Evolutionary conservation across 2,888 invertebrate species (phyloP).

Genomic region (Odontomyia ornata): DNA sequence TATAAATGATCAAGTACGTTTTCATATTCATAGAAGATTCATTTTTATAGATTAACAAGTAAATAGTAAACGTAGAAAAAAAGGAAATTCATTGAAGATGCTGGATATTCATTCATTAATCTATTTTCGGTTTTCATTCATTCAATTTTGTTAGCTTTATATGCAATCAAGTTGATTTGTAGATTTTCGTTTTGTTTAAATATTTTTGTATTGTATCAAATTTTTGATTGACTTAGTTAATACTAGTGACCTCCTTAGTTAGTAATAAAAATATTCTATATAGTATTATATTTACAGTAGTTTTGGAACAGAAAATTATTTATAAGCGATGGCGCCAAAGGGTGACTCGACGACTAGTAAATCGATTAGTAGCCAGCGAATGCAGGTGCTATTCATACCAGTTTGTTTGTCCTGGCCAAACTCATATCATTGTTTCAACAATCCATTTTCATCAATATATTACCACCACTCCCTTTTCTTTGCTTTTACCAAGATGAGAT

Average conservation of each 20-base stretch:
- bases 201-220: no score
- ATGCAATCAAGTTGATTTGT: background rate
- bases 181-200: no score
- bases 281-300: no score
- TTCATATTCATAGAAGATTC: background rate
- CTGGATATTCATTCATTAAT: conserved; percentile 15
- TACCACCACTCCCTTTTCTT: no score
- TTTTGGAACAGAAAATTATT: no score
- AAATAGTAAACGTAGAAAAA: no score
- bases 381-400: background rate
- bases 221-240: no score
- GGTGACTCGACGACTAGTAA: background rate
- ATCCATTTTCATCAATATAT: no score
- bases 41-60: background rate
- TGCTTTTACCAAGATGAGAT: no score
- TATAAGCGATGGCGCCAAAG: background rate
- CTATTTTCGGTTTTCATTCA: background rate
- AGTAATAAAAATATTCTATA: no score
- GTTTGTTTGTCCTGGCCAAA: background rate
- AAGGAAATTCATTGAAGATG: conserved; percentile 29
- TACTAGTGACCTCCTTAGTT: no score
- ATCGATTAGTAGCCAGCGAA: background rate
- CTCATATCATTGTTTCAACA: no score
- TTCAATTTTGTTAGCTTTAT: background rate
- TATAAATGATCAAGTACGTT: background rate